Percentiles rank a stretch among this genome's conserved stretches.
Conservation (phyloP, 2,113 vertebrate species). For the Poeciliopsis turrubarensis region DNA sequence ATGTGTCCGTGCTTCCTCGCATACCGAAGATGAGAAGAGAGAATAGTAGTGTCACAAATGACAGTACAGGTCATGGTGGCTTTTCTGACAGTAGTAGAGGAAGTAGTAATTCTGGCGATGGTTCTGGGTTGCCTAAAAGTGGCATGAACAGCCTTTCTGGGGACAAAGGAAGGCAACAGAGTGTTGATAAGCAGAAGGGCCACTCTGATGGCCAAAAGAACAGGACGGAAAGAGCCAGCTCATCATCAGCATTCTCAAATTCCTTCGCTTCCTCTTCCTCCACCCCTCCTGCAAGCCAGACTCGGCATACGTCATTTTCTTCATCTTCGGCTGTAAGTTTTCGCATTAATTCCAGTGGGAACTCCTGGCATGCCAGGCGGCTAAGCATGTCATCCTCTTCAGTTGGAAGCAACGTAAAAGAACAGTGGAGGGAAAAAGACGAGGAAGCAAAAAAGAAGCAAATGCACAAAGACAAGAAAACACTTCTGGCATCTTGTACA, state of each 20-base stretch:
- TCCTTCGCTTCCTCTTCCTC: slow-evolving; percentile 49
- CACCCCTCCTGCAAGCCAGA: slow-evolving; percentile 53
- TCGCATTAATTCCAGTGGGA: slow-evolving; percentile 89
- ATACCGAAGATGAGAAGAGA: slow-evolving; percentile 94
- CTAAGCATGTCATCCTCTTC: slow-evolving; percentile 66
- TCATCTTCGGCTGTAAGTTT: slow-evolving; percentile 86
- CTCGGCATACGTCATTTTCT: slow-evolving; percentile 51
- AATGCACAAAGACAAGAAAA: slow-evolving; percentile 64
- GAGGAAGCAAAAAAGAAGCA: slow-evolving; percentile 79
- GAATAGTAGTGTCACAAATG: slow-evolving; percentile 28
- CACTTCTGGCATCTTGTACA: slow-evolving; percentile 53
- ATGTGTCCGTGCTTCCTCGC: slow-evolving; percentile 88
- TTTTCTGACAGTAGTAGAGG: slow-evolving; percentile 33
- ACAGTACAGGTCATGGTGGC: slow-evolving; percentile 8
- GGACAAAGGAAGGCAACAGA: slow-evolving; percentile 77
- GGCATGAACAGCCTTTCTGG: slow-evolving; percentile 87
- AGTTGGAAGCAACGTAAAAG: slow-evolving; percentile 74
- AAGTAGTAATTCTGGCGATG: slow-evolving; percentile 39
- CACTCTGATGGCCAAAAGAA: slow-evolving; percentile 70
- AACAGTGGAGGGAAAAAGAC: slow-evolving; percentile 68
- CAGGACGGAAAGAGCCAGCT: slow-evolving; percentile 29
- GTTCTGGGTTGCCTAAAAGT: slow-evolving; percentile 76
- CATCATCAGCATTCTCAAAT: slow-evolving; percentile 69
- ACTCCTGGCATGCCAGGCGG: slow-evolving; percentile 81
- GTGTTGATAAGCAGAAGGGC: slow-evolving; percentile 71